Evolutionary conservation across 2,888 invertebrate genomes (phyloP).

Genomic region (Phlogophora meticulosa): DNA sequence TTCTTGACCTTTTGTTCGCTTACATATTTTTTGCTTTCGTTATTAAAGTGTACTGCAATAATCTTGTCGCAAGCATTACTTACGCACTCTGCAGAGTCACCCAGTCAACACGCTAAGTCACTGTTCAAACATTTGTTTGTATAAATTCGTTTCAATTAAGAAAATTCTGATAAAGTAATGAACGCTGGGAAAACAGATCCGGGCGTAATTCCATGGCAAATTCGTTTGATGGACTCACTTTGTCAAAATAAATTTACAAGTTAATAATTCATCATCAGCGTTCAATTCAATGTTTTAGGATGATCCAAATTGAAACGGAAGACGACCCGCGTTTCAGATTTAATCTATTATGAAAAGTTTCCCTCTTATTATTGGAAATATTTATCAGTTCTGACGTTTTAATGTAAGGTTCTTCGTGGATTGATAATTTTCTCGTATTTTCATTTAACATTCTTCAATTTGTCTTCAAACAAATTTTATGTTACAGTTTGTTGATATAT

Average conservation of each 20-base stretch:
- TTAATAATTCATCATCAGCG: slow-evolving; percentile 66
- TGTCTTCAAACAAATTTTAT: not conserved
- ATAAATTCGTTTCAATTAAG: slow-evolving; percentile 48
- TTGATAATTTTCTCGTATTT: not conserved
- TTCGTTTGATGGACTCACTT: slow-evolving; percentile 54
- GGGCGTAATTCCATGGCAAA: slow-evolving; percentile 40
- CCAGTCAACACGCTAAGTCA: slow-evolving; percentile 22
- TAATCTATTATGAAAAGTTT: slow-evolving; percentile 44
- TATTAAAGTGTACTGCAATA: slow-evolving; percentile 19
- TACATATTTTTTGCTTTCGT: slow-evolving; percentile 25
- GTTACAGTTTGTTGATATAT: no score
- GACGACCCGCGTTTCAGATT: slow-evolving; percentile 31
- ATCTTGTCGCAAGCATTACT: slow-evolving; percentile 4
- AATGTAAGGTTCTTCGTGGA: not conserved
- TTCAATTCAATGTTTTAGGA: slow-evolving; percentile 53
- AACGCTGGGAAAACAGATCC: slow-evolving; percentile 45
- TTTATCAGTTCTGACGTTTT: slow-evolving; percentile 29
- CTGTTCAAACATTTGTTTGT: slow-evolving; percentile 23
- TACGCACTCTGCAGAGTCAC: not conserved
- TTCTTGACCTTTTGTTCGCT: slow-evolving; percentile 6
- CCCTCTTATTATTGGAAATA: slow-evolving; percentile 35
- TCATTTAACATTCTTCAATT: not conserved
- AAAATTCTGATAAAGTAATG: slow-evolving; percentile 36
- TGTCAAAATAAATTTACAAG: slow-evolving; percentile 65
- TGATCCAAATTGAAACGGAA: slow-evolving; percentile 57